A percentile compares a stretch with the other conserved stretches of the same genome.
These are phyloP conservation scores for Corythornis cristatus DNA, from an alignment of 2,113 vertebrate species.

Conservation along the genomic window DNA sequence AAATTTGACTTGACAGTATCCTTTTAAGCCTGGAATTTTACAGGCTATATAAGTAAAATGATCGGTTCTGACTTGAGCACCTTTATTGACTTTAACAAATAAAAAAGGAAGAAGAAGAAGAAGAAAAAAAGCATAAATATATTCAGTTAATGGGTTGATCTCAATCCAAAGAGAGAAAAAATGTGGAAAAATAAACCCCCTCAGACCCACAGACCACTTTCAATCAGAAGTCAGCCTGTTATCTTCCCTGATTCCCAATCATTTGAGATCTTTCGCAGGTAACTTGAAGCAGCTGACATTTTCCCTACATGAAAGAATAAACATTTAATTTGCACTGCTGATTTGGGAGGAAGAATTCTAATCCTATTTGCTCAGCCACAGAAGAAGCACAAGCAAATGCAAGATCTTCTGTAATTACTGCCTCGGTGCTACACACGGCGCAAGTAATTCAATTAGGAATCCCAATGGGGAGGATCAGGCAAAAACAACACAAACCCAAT, in stretches of 20 bases:
- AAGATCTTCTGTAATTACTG: not conserved
- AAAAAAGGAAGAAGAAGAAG: not conserved
- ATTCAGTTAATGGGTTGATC: not conserved
- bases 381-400: not conserved
- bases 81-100: not conserved
- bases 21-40: slow-evolving; percentile 23
- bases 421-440: fast-evolving
- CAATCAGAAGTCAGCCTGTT: not conserved
- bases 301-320: slow-evolving; percentile 68
- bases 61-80: not conserved
- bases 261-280: not conserved
- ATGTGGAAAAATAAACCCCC: not conserved
- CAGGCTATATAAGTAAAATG: not conserved
- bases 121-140: fast-evolving
- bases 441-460: slow-evolving; percentile 8
- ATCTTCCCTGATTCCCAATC: not conserved
- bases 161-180: not conserved
- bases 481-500: not conserved
- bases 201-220: not conserved
- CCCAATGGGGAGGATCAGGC: not conserved
- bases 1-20: slow-evolving; percentile 33
- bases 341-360: slow-evolving; percentile 53
- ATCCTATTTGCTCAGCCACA: slow-evolving; percentile 49
- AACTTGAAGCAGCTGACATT: slow-evolving; percentile 52
- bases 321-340: slow-evolving; percentile 64